These are phyloP conservation scores for Rhagonycha fulva DNA, from an alignment of 2,888 invertebrate species.

Conservation along the genomic window DNA sequence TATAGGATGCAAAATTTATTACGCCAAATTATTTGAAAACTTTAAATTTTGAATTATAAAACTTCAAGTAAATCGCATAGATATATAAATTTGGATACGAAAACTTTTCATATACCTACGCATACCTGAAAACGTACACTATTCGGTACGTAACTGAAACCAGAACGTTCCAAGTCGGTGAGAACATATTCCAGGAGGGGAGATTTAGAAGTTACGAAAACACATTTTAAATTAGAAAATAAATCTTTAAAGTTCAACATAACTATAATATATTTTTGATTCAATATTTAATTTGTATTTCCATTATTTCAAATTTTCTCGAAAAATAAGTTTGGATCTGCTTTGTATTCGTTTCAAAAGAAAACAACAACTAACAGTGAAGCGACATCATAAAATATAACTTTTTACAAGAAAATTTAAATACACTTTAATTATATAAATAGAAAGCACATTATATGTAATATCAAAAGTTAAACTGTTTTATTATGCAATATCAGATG, in stretches of 20 bases:
- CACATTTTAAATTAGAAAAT: constrained; percentile 24
- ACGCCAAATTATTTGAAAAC: not conserved
- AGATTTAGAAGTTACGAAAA: constrained; percentile 8
- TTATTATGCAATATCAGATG: not conserved
- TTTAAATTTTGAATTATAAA: not conserved
- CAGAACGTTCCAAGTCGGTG: constrained; percentile 20
- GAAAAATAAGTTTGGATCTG: not conserved
- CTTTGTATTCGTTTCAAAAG: not conserved
- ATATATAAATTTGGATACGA: constrained; percentile 26
- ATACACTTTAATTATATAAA: not conserved
- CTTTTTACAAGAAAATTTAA: not conserved
- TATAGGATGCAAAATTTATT: not conserved
- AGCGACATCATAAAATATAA: not conserved
- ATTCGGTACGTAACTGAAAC: constrained; percentile 16
- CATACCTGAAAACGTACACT: constrained; percentile 2
- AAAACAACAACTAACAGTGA: not conserved
- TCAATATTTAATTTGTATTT: not conserved
- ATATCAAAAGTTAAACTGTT: not conserved
- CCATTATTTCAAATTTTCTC: not conserved
- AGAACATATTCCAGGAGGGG: constrained; percentile 11
- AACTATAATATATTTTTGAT: not conserved
- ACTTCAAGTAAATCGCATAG: constrained; percentile 10
- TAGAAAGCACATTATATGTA: not conserved
- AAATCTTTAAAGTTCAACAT: constrained; percentile 8
- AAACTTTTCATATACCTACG: constrained; percentile 23